Percentiles rank a stretch among this genome's conserved stretches.
Conservation (phyloP, 2,797 vertebrate species). For the Gymnoscopelus microlampas region DNA sequence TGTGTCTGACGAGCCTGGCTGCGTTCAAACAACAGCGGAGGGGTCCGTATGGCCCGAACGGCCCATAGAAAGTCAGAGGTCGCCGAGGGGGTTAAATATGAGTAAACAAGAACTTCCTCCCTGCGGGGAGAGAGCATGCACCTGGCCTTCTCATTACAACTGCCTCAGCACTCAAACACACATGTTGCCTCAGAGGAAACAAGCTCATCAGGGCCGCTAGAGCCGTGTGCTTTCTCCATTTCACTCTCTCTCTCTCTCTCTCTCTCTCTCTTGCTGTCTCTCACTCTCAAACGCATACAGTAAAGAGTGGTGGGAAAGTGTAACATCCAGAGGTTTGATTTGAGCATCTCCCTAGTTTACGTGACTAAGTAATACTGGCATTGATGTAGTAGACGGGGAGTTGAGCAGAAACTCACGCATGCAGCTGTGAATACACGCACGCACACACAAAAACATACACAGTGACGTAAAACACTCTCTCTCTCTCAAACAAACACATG, state of each 20-base stretch:
- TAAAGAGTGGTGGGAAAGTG: slow-evolving; percentile 41
- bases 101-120: slow-evolving; percentile 78
- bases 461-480: slow-evolving; percentile 1
- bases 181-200: slow-evolving; percentile 73
- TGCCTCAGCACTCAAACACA: slow-evolving; percentile 58
- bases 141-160: slow-evolving; percentile 79
- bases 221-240: neutral
- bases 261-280: slow-evolving; percentile 21
- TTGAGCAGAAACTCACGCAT: neutral
- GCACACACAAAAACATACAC: neutral
- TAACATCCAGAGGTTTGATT: slow-evolving; percentile 13
- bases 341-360: slow-evolving; percentile 36
- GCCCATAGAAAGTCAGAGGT: slow-evolving; percentile 35
- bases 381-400: neutral
- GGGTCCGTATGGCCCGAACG: slow-evolving; percentile 1
- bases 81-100: slow-evolving; percentile 62
- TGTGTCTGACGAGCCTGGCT: too few species aligned
- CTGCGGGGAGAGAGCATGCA: slow-evolving; percentile 69
- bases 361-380: slow-evolving; percentile 21
- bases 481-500: slow-evolving; percentile 20
- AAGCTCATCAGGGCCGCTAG: slow-evolving; percentile 56
- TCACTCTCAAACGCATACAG: slow-evolving; percentile 37
- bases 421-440: neutral
- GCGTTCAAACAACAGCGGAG: too few species aligned
- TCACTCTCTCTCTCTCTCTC: slow-evolving; percentile 33